phyloP scores from a whole-genome alignment of 35 echinoderm and acorn worm species.

The Hemicentrotus pulcherrimus region DNA sequence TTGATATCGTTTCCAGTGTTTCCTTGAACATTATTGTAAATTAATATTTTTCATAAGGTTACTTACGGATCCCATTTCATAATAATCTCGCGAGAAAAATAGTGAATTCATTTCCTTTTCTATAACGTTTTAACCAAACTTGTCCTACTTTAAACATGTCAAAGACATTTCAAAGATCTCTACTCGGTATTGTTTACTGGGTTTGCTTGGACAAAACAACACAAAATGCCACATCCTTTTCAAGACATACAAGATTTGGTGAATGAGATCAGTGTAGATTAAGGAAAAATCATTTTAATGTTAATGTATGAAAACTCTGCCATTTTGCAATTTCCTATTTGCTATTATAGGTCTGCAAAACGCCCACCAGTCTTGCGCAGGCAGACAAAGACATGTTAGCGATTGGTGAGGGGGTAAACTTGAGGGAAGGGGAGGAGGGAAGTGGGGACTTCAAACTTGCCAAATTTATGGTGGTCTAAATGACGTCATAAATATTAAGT shows the following conservation, averaged over 20 bases:
- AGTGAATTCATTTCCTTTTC: background rate
- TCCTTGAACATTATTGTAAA: background rate
- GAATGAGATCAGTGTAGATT: too few relatives aligned
- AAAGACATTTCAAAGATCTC: background rate
- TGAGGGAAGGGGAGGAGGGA: background rate
- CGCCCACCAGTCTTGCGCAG: background rate
- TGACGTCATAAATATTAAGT: constrained; percentile 10
- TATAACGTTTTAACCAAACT: background rate
- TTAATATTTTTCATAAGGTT: background rate
- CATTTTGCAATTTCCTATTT: background rate
- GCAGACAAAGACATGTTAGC: background rate
- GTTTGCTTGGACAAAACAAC: background rate
- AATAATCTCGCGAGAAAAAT: background rate
- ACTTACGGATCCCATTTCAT: background rate
- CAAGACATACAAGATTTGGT: background rate
- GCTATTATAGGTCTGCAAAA: background rate
- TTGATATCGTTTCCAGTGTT: background rate
- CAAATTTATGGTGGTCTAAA: background rate
- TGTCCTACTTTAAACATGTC: background rate
- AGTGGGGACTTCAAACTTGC: background rate
- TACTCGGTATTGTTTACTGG: background rate
- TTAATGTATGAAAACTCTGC: background rate
- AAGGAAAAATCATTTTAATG: too few relatives aligned
- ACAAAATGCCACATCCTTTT: background rate
- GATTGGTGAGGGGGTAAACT: background rate